Evolutionary conservation across 2,888 invertebrate genomes (phyloP), one percentile per base, ranked within the genome.

Genomic region (Cataglyphis livida): DNA sequence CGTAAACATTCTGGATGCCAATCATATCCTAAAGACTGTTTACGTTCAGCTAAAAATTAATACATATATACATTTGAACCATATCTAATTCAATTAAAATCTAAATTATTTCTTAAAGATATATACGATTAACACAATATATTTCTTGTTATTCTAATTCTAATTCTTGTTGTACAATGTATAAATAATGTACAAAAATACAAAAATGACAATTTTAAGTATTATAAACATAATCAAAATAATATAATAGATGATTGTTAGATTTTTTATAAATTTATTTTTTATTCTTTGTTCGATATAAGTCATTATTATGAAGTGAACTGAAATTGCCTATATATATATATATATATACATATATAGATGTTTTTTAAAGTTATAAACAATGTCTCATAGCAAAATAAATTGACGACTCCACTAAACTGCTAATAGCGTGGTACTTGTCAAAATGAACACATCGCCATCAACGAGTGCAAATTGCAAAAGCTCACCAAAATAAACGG

Each of bases 1-100:
- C 97, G 95, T 91, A 98, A 95, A 95, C 98, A 98, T 94, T 97
- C 97, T 57, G 98, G 97, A 95, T 98, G 98, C 98, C 98, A 98
- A 93, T 98, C 97, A 93, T 97, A 97, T 38, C 98, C 98, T 88
- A 98, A 94, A n/a, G 98, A 98, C 92, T 97, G 97, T 95, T 97
- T 97, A 89, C 98, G 95, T 95, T 98, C 98, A 91, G 98, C 98
- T 98, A 94, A 75, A 95, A 95, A 82, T 73, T 10, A 32, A 65
- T 21, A 82, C 0, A 57, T 41, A 62, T 0, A 57, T 35, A 62
- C 21, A 10, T 66, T 48, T 18, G 25, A 79, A 59, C 21, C 15
- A 64, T 35, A 18, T 28, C 28, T 28, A 28, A 28, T 28, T 28
- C 28, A 28, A 28, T 28, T 2, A 28, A 28, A 28, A 28, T 28